Evolutionary conservation across 2,797 vertebrate species (phyloP).

Genomic region (Pteropus rufus): DNA sequence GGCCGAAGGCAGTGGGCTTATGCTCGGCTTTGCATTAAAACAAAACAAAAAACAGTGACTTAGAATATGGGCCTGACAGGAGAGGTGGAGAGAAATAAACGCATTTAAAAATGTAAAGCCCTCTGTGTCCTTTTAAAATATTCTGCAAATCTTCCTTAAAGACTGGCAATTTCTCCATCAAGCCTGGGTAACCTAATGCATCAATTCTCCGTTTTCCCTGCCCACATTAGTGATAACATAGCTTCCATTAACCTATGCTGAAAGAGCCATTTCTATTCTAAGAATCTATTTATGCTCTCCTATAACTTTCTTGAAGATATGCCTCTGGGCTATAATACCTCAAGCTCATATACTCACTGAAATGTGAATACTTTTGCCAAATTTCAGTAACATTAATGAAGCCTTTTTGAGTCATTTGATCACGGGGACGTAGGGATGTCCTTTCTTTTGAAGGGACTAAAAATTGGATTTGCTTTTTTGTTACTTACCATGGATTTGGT

Average conservation of each 20-base stretch:
- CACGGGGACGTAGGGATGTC: not conserved
- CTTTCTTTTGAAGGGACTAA: not conserved
- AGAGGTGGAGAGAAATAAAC: conserved; percentile 1
- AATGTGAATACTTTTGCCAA: conserved; percentile 57
- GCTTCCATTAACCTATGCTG: conserved; percentile 70
- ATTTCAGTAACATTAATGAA: conserved; percentile 4
- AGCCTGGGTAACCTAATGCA: conserved; percentile 55
- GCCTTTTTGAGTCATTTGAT: conserved; percentile 25
- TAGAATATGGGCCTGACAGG: not conserved
- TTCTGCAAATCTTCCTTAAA: conserved; percentile 50
- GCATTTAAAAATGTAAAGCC: conserved; percentile 7
- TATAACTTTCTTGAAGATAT: conserved; percentile 68
- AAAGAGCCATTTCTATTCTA: conserved; percentile 66
- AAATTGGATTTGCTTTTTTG: not conserved
- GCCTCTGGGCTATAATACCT: conserved; percentile 56
- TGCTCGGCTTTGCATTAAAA: not conserved
- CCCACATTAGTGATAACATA: conserved; percentile 62
- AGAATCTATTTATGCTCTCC: conserved; percentile 67
- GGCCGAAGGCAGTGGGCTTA: not conserved
- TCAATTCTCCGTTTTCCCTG: conserved; percentile 57
- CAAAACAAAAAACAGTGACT: not conserved
- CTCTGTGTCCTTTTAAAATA: conserved; percentile 46
- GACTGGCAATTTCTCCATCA: conserved; percentile 60
- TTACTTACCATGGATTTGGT: not conserved
- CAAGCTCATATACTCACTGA: conserved; percentile 40